These are phyloP conservation scores for Pelusios castaneus DNA, from an alignment of 2,113 vertebrate genomes.

Conservation along the genomic window DNA sequence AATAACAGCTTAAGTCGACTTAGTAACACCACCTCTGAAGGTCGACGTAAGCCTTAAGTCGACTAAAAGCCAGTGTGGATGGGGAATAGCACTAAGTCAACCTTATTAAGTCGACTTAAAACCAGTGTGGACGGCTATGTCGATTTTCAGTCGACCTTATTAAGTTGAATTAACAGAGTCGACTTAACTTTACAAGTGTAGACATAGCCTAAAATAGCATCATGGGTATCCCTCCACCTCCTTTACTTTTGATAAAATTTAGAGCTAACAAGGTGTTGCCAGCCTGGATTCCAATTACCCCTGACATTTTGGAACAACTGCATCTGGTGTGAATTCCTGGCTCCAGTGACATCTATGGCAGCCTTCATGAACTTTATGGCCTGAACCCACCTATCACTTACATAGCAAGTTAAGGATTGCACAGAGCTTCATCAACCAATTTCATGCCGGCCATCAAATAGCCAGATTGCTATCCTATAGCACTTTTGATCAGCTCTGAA, in stretches of 20 bases:
- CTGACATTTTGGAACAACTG: rapidly evolving
- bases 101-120: no score
- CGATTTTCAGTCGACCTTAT: no score
- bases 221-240: not conserved
- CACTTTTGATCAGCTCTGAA: not conserved
- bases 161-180: no score
- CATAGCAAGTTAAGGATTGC: not conserved
- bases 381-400: not conserved
- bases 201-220: not conserved
- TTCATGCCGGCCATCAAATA: not conserved
- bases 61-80: no score
- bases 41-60: no score
- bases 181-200: no score
- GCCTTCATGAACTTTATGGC: not conserved
- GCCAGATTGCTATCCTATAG: not conserved
- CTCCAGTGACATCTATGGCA: not conserved
- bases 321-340: not conserved
- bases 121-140: no score
- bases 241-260: not conserved
- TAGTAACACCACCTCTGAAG: no score
- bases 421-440: not conserved
- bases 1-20: no score
- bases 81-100: no score
- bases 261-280: not conserved
- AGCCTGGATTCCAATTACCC: not conserved